Conservation (phyloP, 2,113 vertebrate genomes). For the Oplegnathus fasciatus region DNA sequence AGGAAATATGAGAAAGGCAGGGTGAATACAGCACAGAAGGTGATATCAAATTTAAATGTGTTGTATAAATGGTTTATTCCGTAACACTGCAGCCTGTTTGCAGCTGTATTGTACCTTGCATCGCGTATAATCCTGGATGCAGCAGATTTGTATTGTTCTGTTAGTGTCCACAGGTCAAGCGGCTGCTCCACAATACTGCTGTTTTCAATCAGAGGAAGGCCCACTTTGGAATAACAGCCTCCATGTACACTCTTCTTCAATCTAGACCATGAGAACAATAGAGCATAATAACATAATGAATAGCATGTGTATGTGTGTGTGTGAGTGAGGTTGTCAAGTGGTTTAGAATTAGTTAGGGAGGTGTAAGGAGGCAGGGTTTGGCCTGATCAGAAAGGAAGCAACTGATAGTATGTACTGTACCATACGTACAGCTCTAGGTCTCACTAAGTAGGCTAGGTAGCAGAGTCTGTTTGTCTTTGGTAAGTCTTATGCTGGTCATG, state of each 20-base stretch:
- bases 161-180: constrained; percentile 87
- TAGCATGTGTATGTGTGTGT: neutral
- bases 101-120: constrained; percentile 84
- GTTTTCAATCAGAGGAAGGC: constrained; percentile 94
- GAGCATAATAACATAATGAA: neutral
- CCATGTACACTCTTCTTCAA: constrained; percentile 68
- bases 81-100: neutral
- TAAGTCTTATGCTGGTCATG: neutral
- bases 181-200: constrained; percentile 90
- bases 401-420: neutral
- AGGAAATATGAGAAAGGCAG: neutral
- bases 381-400: neutral
- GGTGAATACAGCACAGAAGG: no score
- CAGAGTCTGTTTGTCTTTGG: neutral
- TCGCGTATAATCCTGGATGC: constrained; percentile 84
- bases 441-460: no score
- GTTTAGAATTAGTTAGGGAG: neutral
- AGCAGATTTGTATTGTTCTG: constrained; percentile 83
- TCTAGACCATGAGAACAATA: constrained; percentile 45
- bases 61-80: neutral
- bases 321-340: neutral
- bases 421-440: neutral
- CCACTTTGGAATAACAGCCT: constrained; percentile 86
- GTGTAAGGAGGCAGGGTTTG: neutral
- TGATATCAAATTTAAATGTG: no score